Conservation (phyloP, 2,113 vertebrate genomes). For the Cyanoramphus novaezelandiae region DNA sequence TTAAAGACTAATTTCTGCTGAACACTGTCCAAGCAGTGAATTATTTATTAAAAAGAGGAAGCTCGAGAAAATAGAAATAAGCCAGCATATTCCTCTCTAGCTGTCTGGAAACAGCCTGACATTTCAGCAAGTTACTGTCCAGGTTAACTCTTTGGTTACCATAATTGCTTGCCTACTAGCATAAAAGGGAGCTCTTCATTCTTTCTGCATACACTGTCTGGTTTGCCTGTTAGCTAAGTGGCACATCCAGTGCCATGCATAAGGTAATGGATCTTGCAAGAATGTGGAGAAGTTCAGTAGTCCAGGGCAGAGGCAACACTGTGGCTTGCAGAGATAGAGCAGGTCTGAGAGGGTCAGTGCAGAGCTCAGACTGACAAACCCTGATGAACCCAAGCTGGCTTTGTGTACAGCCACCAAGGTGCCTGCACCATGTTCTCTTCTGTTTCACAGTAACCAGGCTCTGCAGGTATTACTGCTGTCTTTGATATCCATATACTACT, state of each 20-base stretch:
- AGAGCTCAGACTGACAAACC: not conserved
- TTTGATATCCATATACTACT: not conserved
- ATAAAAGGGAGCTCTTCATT: not conserved
- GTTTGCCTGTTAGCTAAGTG: not conserved
- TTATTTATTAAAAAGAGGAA: slow-evolving; percentile 28
- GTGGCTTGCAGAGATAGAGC: not conserved
- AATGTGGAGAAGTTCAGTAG: not conserved
- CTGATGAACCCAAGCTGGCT: not conserved
- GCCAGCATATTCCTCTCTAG: not conserved
- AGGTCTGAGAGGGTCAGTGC: not conserved
- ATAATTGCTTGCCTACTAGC: not conserved
- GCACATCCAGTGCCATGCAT: not conserved
- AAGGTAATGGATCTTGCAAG: not conserved
- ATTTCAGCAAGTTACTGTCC: not conserved
- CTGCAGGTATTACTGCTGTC: not conserved
- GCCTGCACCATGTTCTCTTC: not conserved
- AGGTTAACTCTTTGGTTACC: not conserved
- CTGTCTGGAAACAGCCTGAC: not conserved
- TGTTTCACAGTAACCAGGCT: not conserved
- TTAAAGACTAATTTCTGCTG: slow-evolving; percentile 29
- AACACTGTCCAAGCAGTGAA: not conserved
- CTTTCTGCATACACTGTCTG: not conserved
- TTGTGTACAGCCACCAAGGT: not conserved
- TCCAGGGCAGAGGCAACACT: not conserved
- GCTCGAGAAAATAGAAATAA: not conserved